Base-by-base conservation (phyloP, 2,888 invertebrate genomes). In the Synanthedon formicaeformis region DNA sequence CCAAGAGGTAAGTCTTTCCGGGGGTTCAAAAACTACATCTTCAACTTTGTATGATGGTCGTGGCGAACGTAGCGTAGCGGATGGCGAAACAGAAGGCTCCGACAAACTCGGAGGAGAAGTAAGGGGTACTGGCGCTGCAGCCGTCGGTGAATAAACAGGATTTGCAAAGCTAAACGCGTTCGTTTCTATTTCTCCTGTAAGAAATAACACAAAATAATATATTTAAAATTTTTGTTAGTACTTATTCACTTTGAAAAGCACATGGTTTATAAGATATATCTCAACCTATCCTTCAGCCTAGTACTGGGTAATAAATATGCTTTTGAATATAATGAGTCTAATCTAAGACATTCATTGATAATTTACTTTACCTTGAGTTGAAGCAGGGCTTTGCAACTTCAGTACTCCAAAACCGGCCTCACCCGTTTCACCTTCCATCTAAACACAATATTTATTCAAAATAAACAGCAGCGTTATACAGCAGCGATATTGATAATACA, bases 131-230 rank as follows among this genome's bases (percentile, higher is more conserved):
- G 77, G 59, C 12, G 67, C 69, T 2, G 72, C 61, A 0, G 78
- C 78, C 18, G 92, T 91, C 0, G 95, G 92, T 58, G 95, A 95
- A 64, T 95, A 95, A 1, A 94, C 93, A 0, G 95, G 95, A 81
- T 95, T 95, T 50, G 94, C 92, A 71, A 93, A 95, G 65, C 94
- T 95, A 61, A 95, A 89, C 51, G 92, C 88, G 16, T 89, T 89
- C 50, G 81, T 81, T 56, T 90, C 89, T n/a, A 82, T 81, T 49
- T 86, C 88, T 58, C 65, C 82, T 82, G 63, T 6, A 65, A 60
- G n/a, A 54, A 54, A 45, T 13, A 45, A 11, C 14, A 45, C 45
- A 16, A 1, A 45, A 45, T 45, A 13, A 8, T n/a, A 45, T n/a
- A 45, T 45, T n/a, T 45, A 45, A 45, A 13, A 45, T 45, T 13